A percentile compares a stretch with the other conserved stretches of the same genome.
phyloP scores from a whole-genome alignment of 92 coral and sea anemone genomes.

The Metridium senile region DNA sequence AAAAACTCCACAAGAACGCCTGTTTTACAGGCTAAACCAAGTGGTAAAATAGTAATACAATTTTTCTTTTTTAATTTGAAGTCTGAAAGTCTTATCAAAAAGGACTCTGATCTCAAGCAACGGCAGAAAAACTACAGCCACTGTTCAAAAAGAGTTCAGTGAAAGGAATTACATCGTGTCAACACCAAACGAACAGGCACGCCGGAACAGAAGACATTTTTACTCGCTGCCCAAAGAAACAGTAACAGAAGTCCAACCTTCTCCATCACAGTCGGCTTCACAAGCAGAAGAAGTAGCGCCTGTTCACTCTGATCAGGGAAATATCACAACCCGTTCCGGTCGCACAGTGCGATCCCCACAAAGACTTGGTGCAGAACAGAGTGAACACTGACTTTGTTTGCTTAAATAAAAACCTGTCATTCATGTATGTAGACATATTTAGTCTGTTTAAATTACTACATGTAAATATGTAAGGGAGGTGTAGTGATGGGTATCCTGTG shows the following conservation, averaged over 20 bases:
- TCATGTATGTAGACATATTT: not conserved
- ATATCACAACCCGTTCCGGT: not conserved
- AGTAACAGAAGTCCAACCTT: not conserved
- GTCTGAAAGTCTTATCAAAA: not conserved
- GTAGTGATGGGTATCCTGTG: not conserved
- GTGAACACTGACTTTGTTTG: not conserved
- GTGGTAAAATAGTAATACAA: no score
- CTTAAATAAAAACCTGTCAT: not conserved
- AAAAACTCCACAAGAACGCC: no score
- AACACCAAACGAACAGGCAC: slow-evolving; percentile 40
- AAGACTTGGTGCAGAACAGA: not conserved
- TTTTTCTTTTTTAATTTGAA: no score
- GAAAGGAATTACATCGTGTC: slow-evolving; percentile 22
- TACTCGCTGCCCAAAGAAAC: slow-evolving; percentile 34
- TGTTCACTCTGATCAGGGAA: not conserved
- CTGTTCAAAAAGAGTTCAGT: slow-evolving; percentile 29
- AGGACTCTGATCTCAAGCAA: slow-evolving; percentile 31
- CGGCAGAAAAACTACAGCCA: slow-evolving; percentile 12
- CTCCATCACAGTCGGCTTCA: not conserved
- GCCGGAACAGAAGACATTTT: slow-evolving; percentile 57
- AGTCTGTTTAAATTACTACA: not conserved
- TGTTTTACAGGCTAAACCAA: no score
- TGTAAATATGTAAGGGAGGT: not conserved
- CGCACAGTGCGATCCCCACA: not conserved
- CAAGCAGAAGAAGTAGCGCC: not conserved